Conservation (phyloP, 2,113 vertebrate species). For the Siphamia tubifer region DNA sequence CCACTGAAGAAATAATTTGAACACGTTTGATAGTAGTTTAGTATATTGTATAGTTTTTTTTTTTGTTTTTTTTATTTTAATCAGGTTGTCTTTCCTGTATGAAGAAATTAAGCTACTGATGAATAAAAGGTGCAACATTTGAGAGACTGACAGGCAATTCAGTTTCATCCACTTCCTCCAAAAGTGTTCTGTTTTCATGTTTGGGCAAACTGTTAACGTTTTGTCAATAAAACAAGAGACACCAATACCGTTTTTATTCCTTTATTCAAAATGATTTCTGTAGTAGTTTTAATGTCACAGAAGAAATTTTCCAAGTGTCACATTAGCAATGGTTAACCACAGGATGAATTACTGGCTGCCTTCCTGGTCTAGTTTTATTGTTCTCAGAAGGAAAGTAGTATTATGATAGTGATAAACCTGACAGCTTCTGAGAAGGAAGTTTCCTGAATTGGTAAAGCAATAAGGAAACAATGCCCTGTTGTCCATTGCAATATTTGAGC, state of each 20-base stretch:
- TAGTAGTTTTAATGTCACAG: too few species aligned
- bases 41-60: slow-evolving; percentile 33
- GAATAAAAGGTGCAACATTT: not conserved
- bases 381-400: not conserved
- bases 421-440: not conserved
- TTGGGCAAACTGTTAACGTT: slow-evolving; percentile 12
- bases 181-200: slow-evolving; percentile 19
- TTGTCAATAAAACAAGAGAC: slow-evolving; percentile 64
- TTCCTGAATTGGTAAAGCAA: not conserved
- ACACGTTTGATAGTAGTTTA: slow-evolving; percentile 15
- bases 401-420: not conserved
- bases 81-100: slow-evolving; percentile 20
- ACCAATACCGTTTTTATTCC: not conserved
- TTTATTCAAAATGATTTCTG: slow-evolving; percentile 10
- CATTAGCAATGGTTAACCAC: not conserved
- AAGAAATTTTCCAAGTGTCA: too few species aligned
- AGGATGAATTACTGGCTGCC: not conserved
- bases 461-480: not conserved
- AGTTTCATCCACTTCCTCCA: not conserved
- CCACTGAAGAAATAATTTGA: not conserved
- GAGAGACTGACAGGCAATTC: not conserved
- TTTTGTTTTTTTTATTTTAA: not conserved
- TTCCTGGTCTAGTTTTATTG: not conserved
- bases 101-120: not conserved
- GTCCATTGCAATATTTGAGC: not conserved